Percentiles rank a stretch among this genome's conserved stretches.
These are phyloP conservation scores for Cryptotis parvus DNA, from an alignment of 2,113 vertebrate genomes.

Conservation along the genomic window DNA sequence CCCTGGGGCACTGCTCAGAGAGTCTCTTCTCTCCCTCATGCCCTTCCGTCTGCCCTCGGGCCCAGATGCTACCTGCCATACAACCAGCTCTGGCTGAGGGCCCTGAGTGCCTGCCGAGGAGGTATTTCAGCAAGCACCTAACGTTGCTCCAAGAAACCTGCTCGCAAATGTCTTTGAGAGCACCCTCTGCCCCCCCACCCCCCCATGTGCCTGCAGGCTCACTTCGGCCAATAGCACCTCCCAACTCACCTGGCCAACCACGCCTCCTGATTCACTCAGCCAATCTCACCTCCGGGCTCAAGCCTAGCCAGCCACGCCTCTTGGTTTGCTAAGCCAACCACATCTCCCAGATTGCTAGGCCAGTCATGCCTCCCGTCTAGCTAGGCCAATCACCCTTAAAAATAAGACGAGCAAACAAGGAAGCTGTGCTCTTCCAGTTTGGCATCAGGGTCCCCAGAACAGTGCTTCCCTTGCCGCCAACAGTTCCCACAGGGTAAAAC, in stretches of 20 bases:
- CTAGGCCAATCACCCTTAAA: background rate
- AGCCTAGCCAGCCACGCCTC: no score
- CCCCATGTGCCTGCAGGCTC: no score
- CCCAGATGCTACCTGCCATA: background rate
- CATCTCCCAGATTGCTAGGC: no score
- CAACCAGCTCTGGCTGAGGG: background rate
- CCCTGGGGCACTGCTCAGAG: constrained; percentile 1
- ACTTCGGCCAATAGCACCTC: no score
- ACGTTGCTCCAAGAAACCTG: constrained; percentile 19
- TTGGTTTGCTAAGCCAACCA: no score
- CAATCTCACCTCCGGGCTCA: no score
- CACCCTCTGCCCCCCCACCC: no score
- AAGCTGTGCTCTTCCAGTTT: constrained; percentile 32
- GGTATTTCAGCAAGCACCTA: constrained; percentile 25
- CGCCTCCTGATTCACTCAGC: no score
- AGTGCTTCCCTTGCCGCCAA: background rate
- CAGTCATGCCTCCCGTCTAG: no score
- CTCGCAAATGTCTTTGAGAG: no score
- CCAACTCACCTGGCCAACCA: background rate
- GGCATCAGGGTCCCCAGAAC: background rate
- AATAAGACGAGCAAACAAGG: background rate
- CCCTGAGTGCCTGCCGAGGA: background rate
- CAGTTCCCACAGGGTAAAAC: no score
- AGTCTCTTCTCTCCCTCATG: background rate
- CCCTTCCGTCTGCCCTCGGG: background rate